Evolutionary conservation across 2,113 vertebrate species (phyloP).

Genomic region (Stegostoma tigrinum): DNA sequence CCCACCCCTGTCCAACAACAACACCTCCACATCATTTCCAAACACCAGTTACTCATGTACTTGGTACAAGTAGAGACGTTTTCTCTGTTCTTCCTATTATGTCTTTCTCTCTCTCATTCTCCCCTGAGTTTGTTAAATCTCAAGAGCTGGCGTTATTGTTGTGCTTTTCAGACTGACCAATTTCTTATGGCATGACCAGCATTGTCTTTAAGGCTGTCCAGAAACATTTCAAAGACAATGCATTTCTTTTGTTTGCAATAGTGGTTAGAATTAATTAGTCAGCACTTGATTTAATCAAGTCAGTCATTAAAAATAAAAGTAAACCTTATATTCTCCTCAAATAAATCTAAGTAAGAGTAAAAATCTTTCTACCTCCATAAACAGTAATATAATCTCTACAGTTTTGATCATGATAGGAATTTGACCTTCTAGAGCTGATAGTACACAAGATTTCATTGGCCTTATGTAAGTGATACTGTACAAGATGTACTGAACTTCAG

Average conservation of each 20-base stretch:
- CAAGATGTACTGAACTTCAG: not conserved
- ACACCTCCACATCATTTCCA: no score
- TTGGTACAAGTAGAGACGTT: not conserved
- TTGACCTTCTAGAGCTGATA: not conserved
- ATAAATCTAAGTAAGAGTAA: constrained; percentile 8
- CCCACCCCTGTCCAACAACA: not conserved
- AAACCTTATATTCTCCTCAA: not conserved
- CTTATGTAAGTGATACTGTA: not conserved
- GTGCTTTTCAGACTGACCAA: not conserved
- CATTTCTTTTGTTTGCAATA: not conserved
- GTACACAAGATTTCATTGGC: not conserved
- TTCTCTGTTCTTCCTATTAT: no score
- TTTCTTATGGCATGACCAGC: not conserved
- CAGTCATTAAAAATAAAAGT: not conserved
- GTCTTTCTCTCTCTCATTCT: not conserved
- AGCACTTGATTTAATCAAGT: not conserved
- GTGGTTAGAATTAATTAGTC: not conserved
- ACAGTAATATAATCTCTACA: not conserved
- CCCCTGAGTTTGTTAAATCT: not conserved
- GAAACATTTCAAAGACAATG: not conserved
- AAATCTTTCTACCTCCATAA: not conserved
- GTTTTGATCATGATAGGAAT: not conserved
- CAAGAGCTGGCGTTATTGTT: no score
- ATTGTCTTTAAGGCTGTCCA: not conserved
- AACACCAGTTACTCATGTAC: not conserved